Conservation (phyloP, 2,797 vertebrate genomes). For the Phalloptychus januarius region DNA sequence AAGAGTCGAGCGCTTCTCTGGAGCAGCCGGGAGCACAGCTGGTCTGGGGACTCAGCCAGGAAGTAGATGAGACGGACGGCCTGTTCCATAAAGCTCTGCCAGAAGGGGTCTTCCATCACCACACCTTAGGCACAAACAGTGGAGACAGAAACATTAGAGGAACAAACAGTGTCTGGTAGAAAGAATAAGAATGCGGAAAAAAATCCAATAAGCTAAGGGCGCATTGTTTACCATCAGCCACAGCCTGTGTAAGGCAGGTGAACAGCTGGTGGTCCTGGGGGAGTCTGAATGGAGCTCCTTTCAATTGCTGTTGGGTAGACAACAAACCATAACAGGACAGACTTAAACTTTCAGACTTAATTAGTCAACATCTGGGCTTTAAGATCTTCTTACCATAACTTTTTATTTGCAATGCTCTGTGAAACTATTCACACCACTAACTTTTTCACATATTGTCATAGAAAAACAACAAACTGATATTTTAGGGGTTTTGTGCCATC, state of each 20-base stretch:
- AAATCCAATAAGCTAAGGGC: background rate
- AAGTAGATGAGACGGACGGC: constrained; percentile 89
- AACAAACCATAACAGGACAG: background rate
- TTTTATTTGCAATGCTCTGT: background rate
- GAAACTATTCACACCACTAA: background rate
- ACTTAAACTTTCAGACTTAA: background rate
- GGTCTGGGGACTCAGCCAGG: constrained; percentile 91
- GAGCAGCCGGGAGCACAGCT: constrained; percentile 87
- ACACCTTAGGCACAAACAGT: constrained; percentile 64
- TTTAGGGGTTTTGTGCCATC: background rate
- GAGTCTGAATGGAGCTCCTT: constrained; percentile 86
- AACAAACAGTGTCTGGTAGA: background rate
- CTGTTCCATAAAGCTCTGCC: constrained; percentile 93
- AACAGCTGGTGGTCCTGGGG: constrained; percentile 89
- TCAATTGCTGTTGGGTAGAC: constrained; percentile 74
- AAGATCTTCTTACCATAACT: background rate
- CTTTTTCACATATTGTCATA: background rate
- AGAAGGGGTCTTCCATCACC: constrained; percentile 81
- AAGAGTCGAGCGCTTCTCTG: constrained; percentile 85
- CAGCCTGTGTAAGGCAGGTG: constrained; percentile 79
- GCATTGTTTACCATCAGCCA: constrained; percentile 75
- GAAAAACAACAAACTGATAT: background rate
- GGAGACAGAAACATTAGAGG: background rate
- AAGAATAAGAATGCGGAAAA: background rate
- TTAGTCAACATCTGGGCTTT: background rate